Evolutionary conservation across 2,797 vertebrate species (phyloP).

Genomic region (Protonibea diacanthus): DNA sequence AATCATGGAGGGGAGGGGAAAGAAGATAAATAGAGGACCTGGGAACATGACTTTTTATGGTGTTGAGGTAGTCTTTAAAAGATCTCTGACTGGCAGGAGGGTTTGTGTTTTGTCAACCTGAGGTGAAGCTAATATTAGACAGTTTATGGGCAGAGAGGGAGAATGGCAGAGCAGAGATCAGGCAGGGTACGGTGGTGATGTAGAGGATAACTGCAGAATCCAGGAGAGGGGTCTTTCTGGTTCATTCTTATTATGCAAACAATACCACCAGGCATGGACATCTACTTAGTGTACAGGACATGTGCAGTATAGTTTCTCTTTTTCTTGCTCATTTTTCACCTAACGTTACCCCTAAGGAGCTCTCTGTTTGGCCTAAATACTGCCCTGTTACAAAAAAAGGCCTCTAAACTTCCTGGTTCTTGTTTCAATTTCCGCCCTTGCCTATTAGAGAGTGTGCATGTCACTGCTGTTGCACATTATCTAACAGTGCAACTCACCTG

Average conservation of each 20-base stretch:
- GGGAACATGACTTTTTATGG: slow-evolving; percentile 85
- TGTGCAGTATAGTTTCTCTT: background rate
- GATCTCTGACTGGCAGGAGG: slow-evolving; percentile 66
- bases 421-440: background rate
- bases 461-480: slow-evolving; percentile 21
- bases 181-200: slow-evolving; percentile 8
- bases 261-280: background rate
- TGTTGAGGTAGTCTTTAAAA: slow-evolving; percentile 56
- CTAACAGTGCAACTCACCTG: slow-evolving; percentile 52
- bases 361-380: background rate
- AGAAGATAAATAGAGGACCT: slow-evolving; percentile 66
- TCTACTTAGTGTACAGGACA: background rate
- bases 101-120: slow-evolving; percentile 79
- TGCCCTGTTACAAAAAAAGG: background rate
- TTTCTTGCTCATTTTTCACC: background rate
- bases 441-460: background rate
- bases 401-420: background rate
- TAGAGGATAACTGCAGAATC: slow-evolving; percentile 17
- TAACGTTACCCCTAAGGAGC: background rate
- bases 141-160: slow-evolving; percentile 46
- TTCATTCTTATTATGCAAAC: slow-evolving; percentile 22
- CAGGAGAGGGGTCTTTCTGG: slow-evolving; percentile 14
- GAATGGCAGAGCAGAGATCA: slow-evolving; percentile 37
- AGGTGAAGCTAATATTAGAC: slow-evolving; percentile 80
- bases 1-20: slow-evolving; percentile 72